These are phyloP conservation scores for Hipparchia semele DNA, from an alignment of 2,888 invertebrate species.

Conservation along the genomic window DNA sequence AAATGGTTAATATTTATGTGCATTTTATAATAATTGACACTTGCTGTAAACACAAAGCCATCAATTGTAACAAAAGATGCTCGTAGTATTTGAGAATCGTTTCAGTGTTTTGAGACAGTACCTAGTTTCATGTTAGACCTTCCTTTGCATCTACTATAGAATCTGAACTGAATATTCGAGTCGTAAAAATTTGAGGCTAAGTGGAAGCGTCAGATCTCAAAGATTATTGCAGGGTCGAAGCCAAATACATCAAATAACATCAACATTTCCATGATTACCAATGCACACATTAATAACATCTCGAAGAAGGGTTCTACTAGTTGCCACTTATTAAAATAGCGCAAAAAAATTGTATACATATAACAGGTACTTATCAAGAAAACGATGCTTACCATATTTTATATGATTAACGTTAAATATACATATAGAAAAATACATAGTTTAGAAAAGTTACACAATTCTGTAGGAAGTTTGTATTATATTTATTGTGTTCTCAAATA, in stretches of 20 bases:
- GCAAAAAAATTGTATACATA: not conserved
- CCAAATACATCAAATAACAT: not conserved
- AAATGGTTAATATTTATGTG: not conserved
- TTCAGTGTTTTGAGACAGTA: not conserved
- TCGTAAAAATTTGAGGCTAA: not conserved
- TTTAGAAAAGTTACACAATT: not conserved
- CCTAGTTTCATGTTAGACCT: not conserved
- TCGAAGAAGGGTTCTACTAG: not conserved
- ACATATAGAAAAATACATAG: conserved; percentile 3
- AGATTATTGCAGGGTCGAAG: conserved; percentile 1
- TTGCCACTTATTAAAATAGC: not conserved
- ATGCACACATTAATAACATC: not conserved
- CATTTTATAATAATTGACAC: not conserved
- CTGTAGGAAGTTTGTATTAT: conserved; percentile 4
- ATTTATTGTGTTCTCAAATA: conserved; percentile 25
- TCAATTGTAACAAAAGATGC: too few relatives aligned
- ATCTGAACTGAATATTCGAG: not conserved
- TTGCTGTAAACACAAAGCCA: too few relatives aligned
- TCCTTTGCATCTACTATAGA: not conserved
- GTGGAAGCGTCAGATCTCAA: conserved; percentile 3
- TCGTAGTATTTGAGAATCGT: not conserved
- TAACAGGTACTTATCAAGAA: too few relatives aligned
- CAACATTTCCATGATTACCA: not conserved
- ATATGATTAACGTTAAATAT: not conserved
- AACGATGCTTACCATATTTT: not conserved